Base-by-base conservation (phyloP, 2,797 vertebrate genomes). In the Coreius guichenoti region DNA sequence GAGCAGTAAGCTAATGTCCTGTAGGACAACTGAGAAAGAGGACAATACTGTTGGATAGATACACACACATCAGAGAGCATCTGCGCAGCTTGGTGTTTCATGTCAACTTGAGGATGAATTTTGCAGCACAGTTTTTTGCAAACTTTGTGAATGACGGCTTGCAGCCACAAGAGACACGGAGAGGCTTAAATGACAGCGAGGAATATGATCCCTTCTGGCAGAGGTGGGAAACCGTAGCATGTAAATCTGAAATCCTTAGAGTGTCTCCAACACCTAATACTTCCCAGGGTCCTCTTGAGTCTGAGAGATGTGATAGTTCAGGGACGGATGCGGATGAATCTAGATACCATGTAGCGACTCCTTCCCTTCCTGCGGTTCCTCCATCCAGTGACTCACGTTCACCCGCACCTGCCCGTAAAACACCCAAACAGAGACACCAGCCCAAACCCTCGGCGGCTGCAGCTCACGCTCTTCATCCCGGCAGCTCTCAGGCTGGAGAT, bases 151-250 rank as follows among this genome's bases (percentile, higher is more conserved):
- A 92, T 81, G 96, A 95, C 81, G 93, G 91, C 86, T 92, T 92
- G 43, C 93, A 94, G 77, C 92, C 89, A 85, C 47, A 70, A 3
- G 61, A 84, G 61, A 47, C 67, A 0, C 93, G 89, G 13, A 84
- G 76, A 87, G 90, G 90, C 65, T 89, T 94, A 65, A 93, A 91
- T 91, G 95, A 94, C 82, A 79, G 84, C 81, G 96, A 97, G 91
- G 97, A 98, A 70, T 95, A 96, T 85, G 97, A 98, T 92, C 97
- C 97, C 90, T 98, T 98, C 94, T 98, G 97, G 97, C 96, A 96
- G 95, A 98, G 97, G 97, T 98, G 96, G 96, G 97, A 95, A 90
- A 92, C 69, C 45, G 11, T 81, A 86, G 70, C 9, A 7, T 78
- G 82, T 91, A 94, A 89, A 87, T 92, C 72, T 77, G 51, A 82